Evolutionary conservation across 2,113 vertebrate species (phyloP), one percentile per base, ranked within the genome.

Genomic region (Eurypyga helias): DNA sequence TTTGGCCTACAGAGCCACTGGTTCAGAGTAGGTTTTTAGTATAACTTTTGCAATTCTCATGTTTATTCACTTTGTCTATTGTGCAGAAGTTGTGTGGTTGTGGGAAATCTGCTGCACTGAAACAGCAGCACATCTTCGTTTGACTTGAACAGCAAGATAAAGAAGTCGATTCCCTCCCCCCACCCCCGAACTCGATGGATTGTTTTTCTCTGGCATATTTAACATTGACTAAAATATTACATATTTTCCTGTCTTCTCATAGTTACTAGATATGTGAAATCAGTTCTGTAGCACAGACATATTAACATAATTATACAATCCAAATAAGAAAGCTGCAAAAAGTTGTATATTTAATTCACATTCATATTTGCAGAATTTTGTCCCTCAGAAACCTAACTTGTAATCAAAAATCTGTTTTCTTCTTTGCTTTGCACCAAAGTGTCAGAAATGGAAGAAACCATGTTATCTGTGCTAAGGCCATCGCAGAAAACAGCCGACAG

Each of bases 361-460:
- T 71, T 87, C 4, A 2, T 82, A 18, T 41, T 83, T 66, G 19
- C 48, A 94, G 52, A 48, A 81, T 43, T 91, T 66, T n/a, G 36
- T 43, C 71, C 6, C 3, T 71, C 16, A 45, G 41, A 75, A 67
- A 20, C 34, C 41, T 34, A 66, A 45, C 17, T 33, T 34, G 29
- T 57, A 33, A 65, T 38, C 13, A 51, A 29, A 29, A 87, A 26
- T 45, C 23, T 92, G 15, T 80, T 86, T 52, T 90, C 43, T 54
- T 41, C 24, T 96, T 89, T 91, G 5, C 18, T 90, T 89, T 91
- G 52, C 48, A 57, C 26, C 69, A 1, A 84, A 99, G 99, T 99
- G 92, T 99, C 99, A 82, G 99, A 99, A 98, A 99, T 99, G 98
- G 99, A 99, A 83, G 99, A 99, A 94, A 99, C 99, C 4, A 99